phyloP scores from a whole-genome alignment of 53 echinoderm and acorn worm genomes.

The Stichopus horrens region DNA sequence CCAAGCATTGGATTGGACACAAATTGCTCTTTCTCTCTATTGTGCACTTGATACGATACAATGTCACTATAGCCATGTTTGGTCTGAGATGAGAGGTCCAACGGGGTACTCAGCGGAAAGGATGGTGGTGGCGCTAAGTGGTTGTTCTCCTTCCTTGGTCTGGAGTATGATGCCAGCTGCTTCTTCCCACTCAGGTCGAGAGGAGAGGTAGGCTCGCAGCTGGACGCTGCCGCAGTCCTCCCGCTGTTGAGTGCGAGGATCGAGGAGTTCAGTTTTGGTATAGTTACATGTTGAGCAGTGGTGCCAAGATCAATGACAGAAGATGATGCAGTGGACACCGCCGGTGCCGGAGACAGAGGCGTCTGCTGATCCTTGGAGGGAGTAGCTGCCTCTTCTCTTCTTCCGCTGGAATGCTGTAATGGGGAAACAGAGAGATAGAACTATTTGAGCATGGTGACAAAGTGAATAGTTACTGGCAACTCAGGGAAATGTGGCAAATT shows the following conservation, averaged over 20 bases:
- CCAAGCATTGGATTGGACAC: conserved; percentile 70
- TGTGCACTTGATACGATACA: conserved; percentile 39
- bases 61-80: conserved; percentile 43
- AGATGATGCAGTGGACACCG: conserved; percentile 18
- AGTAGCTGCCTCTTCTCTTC: conserved; percentile 3
- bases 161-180: not conserved
- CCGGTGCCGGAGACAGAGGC: not conserved
- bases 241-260: not conserved
- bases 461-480: too few species aligned
- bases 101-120: conserved; percentile 42
- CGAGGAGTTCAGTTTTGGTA: conserved; percentile 44
- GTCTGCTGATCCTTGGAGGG: not conserved
- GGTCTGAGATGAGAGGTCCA: conserved; percentile 78
- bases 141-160: conserved; percentile 14
- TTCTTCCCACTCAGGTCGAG: conserved; percentile 66
- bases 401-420: conserved; percentile 35
- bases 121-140: not conserved
- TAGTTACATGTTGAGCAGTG: conserved; percentile 59
- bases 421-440: not conserved
- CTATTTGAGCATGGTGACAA: too few species aligned
- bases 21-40: conserved; percentile 57
- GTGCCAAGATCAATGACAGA: conserved; percentile 64
- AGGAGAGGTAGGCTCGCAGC: conserved; percentile 49
- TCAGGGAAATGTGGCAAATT: too few species aligned
- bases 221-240: not conserved